phyloP scores from a whole-genome alignment of 2,113 vertebrate genomes.

The Apus apus region DNA sequence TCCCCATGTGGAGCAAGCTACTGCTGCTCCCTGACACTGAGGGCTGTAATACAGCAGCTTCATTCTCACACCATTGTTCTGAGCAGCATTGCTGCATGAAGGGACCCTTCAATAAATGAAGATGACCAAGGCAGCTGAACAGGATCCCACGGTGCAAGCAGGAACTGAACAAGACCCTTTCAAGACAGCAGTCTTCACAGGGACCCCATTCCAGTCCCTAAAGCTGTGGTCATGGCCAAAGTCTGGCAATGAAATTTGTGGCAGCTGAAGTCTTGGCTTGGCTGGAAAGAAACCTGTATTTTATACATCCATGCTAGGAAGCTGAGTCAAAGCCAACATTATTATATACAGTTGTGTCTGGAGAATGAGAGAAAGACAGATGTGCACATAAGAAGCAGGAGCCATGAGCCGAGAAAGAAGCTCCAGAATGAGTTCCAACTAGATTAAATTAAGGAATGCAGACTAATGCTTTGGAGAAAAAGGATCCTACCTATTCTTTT shows the following conservation, averaged over 20 bases:
- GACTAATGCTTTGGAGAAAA: constrained; percentile 2
- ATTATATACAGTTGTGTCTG: not conserved
- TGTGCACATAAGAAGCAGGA: not conserved
- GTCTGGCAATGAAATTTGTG: not conserved
- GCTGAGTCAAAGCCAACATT: not conserved
- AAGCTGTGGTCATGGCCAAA: not conserved
- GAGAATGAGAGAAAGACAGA: not conserved
- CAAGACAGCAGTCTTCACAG: not conserved
- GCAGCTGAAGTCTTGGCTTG: not conserved
- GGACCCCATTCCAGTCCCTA: not conserved
- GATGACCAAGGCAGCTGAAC: not conserved
- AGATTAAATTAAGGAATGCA: not conserved
- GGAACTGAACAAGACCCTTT: not conserved
- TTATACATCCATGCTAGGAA: not conserved
- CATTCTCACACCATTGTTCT: not conserved
- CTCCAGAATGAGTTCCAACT: not conserved
- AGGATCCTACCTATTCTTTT: not conserved
- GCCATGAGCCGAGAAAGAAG: not conserved
- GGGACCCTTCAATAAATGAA: not conserved
- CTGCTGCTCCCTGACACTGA: not conserved
- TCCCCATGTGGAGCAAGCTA: not conserved
- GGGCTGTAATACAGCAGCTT: not conserved
- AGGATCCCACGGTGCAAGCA: not conserved
- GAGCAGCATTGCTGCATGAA: not conserved
- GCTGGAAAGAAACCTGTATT: not conserved